Base-by-base conservation (phyloP, 2,888 invertebrate species). In the Platerodrilus igneus region DNA sequence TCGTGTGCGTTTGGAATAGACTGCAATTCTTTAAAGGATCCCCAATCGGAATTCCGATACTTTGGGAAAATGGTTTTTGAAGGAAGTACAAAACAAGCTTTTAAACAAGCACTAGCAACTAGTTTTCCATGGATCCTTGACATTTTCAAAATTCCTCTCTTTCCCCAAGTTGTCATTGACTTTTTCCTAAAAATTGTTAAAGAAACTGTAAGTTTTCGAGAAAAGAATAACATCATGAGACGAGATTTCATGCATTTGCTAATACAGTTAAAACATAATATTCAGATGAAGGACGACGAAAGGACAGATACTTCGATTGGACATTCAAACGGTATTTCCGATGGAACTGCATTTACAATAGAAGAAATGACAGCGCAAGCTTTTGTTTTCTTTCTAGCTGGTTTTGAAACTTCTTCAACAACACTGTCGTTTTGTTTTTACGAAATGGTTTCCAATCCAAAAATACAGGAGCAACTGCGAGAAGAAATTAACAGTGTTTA, bases 401-500 rank as follows among this genome's bases (percentile, higher is more conserved):
- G 82, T 0, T 76, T 79, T 47, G 79, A 79, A 57, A 78, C 81
- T 0, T 76, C 78, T 0, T 79, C 81, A 0, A 72, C 78, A 0
- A 73, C 78, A 0, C 70, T 81, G 2, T 71, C 74, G 42, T 78
- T 76, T 42, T 65, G 72, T 1, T 67, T 75, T 0, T 76, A 75
- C 50, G 70, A 74, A 46, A 53, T 78, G 28, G 76, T 77, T 0
- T 47, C 68, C 5, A 71, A 77, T 53, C 73, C 69, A 18, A 59
- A 67, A 1, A 61, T 75, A n/a, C 78, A 79, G 51, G 59, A 62
- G 4, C 69, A 60, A 47, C 68, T 74, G 2, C 60, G 72, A 41
- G 58, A 68, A 7, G 77, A 78, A 57, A 64, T 78, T 3, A 51
- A 58, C 4, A 53, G 57, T 4, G 67, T 72, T 0, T 50, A 74